These are phyloP conservation scores for Bilobella aurantiaca DNA, from an alignment of 1,140 invertebrate genomes.

Conservation along the genomic window DNA sequence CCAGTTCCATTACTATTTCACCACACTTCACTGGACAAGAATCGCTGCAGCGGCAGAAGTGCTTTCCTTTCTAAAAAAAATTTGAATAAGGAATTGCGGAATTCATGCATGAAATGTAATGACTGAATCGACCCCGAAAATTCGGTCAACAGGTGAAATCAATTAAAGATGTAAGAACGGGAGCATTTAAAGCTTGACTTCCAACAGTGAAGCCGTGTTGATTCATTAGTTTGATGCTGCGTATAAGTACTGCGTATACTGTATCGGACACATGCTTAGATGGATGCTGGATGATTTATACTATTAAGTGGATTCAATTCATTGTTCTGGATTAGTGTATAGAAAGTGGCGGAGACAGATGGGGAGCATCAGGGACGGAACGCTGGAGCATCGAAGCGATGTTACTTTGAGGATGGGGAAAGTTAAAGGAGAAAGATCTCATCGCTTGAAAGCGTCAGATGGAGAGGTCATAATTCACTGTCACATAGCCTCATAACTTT, in stretches of 20 bases:
- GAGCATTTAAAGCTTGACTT: too few species aligned
- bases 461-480: constrained; percentile 14
- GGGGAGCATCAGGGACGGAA: not conserved
- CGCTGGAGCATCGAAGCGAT: not conserved
- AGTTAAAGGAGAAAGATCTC: not conserved
- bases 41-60: not conserved
- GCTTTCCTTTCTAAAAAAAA: not conserved
- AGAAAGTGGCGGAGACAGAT: not conserved
- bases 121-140: too few species aligned
- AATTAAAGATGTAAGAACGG: too few species aligned
- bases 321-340: not conserved
- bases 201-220: not conserved
- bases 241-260: too few species aligned
- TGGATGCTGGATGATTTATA: not conserved
- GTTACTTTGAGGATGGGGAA: not conserved
- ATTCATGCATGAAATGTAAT: not conserved
- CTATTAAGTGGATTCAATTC: not conserved
- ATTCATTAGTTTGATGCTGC: too few species aligned
- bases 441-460: constrained; percentile 14
- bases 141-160: too few species aligned
- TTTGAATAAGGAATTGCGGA: not conserved
- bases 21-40: not conserved
- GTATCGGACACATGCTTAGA: not conserved
- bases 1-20: not conserved
- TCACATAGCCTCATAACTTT: not conserved